These are phyloP conservation scores for Nemapogon koenigi DNA, from an alignment of 2,888 invertebrate species.

Conservation along the genomic window DNA sequence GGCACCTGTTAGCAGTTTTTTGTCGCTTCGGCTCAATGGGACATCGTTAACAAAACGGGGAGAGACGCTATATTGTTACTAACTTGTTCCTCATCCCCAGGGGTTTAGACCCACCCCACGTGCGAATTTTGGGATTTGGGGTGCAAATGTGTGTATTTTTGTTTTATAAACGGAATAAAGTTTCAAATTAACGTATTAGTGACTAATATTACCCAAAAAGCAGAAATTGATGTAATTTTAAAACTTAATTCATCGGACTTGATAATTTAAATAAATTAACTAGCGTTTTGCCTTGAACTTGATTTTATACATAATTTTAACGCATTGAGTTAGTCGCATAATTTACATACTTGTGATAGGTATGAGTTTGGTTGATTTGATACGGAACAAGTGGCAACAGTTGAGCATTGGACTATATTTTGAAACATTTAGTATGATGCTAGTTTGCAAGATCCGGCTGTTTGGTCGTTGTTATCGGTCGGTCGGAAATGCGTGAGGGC, in stretches of 20 bases:
- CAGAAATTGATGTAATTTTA: too few relatives aligned
- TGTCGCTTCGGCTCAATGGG: conserved; percentile 20
- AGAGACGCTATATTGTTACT: conserved; percentile 23
- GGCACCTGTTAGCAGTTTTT: conserved; percentile 23
- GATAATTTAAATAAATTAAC: conserved; percentile 5
- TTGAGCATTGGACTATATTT: too few relatives aligned
- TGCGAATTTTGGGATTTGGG: conserved; percentile 1
- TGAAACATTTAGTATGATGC: too few relatives aligned
- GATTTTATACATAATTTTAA: too few relatives aligned
- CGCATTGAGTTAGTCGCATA: too few relatives aligned
- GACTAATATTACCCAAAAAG: too few relatives aligned
- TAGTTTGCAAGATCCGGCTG: too few relatives aligned
- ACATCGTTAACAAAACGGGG: conserved; percentile 21
- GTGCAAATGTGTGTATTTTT: conserved; percentile 5
- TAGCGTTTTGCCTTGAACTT: conserved; percentile 7
- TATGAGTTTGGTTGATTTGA: too few relatives aligned
- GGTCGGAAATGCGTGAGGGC: conserved; percentile 63
- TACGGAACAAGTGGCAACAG: too few relatives aligned
- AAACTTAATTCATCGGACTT: conserved; percentile 5
- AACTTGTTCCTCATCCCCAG: conserved; percentile 20
- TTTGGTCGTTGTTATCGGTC: too few relatives aligned
- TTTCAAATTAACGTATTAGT: too few relatives aligned
- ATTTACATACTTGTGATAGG: too few relatives aligned
- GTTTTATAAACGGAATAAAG: background rate
- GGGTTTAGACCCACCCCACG: conserved; percentile 14